phyloP scores from a whole-genome alignment of 2,113 vertebrate species.

The Cavia porcellus region DNA sequence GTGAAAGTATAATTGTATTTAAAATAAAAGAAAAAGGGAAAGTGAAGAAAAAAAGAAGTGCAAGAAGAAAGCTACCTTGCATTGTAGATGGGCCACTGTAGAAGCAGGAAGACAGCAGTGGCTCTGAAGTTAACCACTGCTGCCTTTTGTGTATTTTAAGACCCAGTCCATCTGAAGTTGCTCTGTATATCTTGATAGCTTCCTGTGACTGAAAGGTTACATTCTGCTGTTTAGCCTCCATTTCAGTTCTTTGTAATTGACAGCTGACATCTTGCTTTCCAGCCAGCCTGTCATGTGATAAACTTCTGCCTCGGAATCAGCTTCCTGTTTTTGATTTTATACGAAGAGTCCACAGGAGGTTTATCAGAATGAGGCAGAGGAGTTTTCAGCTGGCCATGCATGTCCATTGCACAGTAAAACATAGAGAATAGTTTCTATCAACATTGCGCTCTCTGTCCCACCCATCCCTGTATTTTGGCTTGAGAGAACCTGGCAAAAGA shows the following conservation, averaged over 20 bases:
- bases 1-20: neutral
- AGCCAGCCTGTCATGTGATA: neutral
- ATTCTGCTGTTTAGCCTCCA: neutral
- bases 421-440: neutral
- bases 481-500: neutral
- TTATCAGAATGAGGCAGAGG: accelerated
- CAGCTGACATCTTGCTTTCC: neutral
- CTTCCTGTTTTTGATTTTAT: neutral
- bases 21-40: neutral
- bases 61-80: neutral
- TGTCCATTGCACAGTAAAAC: neutral
- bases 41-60: neutral
- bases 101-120: neutral
- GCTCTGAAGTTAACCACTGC: neutral
- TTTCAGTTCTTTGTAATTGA: neutral
- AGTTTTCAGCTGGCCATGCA: neutral
- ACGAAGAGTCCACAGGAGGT: neutral
- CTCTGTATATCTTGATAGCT: neutral
- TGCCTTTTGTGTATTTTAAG: neutral
- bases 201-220: neutral
- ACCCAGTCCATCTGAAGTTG: neutral
- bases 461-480: no score
- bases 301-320: neutral
- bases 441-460: neutral
- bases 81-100: neutral